Evolutionary conservation across 2,888 invertebrate species (phyloP), one percentile per base, ranked within the genome.

Genomic region (Leucania comma): DNA sequence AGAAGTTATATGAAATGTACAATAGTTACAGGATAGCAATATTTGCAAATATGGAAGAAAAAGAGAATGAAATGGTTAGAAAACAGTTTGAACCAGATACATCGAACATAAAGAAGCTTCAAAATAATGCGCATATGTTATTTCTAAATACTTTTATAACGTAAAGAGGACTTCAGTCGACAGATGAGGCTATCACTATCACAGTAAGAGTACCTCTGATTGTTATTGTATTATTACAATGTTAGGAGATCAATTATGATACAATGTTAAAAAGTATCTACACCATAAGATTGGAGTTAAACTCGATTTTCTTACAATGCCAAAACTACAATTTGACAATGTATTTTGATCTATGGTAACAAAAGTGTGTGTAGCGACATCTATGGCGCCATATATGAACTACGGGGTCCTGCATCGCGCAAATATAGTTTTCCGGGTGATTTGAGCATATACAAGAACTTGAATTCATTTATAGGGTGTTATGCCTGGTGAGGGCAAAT

Each of bases 161-260:
- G n/a, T n/a, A n/a, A n/a, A n/a, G n/a, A n/a, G n/a, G n/a, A n/a
- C n/a, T n/a, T n/a, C n/a, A n/a, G n/a, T n/a, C n/a, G n/a, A n/a
- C n/a, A n/a, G n/a, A n/a, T n/a, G n/a, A n/a, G n/a, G n/a, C n/a
- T n/a, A n/a, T n/a, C n/a, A n/a, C n/a, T n/a, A n/a, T n/a, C n/a
- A n/a, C n/a, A n/a, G n/a, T n/a, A n/a, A n/a, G n/a, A n/a, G n/a
- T n/a, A n/a, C n/a, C n/a, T n/a, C n/a, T n/a, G n/a, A n/a, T n/a
- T n/a, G n/a, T n/a, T n/a, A n/a, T n/a, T n/a, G n/a, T n/a, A n/a
- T 92, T 10, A 81, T 96, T 20, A 95, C 95, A 0, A 91, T 96
- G 84, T 75, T 94, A 20, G 92, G 87, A 2, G 96, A 96, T 72
- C 96, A 96, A 72, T 91, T n/a, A n/a, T n/a, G 91, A 87, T 91